Conservation (phyloP, 1,140 invertebrate genomes). For the Drosophila parabipectinata region DNA sequence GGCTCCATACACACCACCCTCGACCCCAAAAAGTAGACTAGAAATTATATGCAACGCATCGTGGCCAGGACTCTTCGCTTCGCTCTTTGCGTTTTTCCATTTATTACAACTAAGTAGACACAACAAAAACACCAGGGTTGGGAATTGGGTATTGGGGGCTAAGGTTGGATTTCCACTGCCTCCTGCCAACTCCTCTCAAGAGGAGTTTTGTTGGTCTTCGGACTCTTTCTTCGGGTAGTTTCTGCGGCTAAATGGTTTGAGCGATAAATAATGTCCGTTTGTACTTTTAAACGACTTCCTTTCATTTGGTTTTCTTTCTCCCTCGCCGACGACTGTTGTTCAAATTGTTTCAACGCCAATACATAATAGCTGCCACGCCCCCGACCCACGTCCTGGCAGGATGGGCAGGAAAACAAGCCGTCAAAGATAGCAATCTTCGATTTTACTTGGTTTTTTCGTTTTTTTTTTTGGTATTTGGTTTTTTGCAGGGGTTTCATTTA, state of each 20-base stretch:
- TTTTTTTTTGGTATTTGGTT: slow-evolving; percentile 10
- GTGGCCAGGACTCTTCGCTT: slow-evolving; percentile 35
- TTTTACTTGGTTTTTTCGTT: slow-evolving; percentile 60
- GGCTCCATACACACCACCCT: slow-evolving; percentile 3
- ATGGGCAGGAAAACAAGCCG: slow-evolving; percentile 78
- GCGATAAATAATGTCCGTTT: slow-evolving; percentile 84
- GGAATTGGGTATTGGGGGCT: slow-evolving; percentile 8
- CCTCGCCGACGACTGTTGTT: slow-evolving; percentile 58
- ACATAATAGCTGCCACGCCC: slow-evolving; percentile 78
- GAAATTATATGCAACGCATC: slow-evolving; percentile 75
- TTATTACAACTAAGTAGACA: slow-evolving; percentile 80
- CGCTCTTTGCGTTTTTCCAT: slow-evolving; percentile 59
- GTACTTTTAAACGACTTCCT: slow-evolving; percentile 84
- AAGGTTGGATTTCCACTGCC: slow-evolving; percentile 21
- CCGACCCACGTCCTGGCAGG: slow-evolving; percentile 2
- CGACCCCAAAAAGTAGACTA: slow-evolving; percentile 22
- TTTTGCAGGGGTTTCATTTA: slow-evolving; percentile 71
- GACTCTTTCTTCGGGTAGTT: slow-evolving; percentile 56
- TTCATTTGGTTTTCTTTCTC: slow-evolving; percentile 77
- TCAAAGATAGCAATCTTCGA: slow-evolving; percentile 84
- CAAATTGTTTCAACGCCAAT: slow-evolving; percentile 84
- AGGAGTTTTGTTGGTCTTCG: slow-evolving; percentile 8
- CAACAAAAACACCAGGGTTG: slow-evolving; percentile 48
- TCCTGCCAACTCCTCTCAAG: background rate
- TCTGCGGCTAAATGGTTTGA: slow-evolving; percentile 79